Base-by-base conservation (phyloP, 2,113 vertebrate species). In the Polypterus senegalus region DNA sequence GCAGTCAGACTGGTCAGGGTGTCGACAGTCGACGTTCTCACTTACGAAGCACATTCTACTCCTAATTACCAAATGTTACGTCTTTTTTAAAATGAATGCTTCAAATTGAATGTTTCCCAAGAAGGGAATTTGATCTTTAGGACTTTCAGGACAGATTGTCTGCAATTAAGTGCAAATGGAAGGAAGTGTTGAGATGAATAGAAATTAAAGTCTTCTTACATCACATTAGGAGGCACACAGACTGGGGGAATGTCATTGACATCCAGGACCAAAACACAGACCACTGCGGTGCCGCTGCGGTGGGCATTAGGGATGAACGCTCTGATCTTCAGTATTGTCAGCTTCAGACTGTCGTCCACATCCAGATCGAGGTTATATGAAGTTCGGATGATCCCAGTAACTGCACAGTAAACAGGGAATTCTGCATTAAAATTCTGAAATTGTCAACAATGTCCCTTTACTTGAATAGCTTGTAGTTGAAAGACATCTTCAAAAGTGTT, bases 291-390 rank as follows among this genome's bases (percentile, higher is more conserved):
- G 46, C 59, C 66, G 2, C 46, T 58, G 60, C 66, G 56, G 7
- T 52, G 62, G 48, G 57, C 51, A 9, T 59, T 54, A 53, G 57
- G 4, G 45, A 62, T 68, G 63, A 48, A 65, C 2, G 63, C 63
- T 48, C 61, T 43, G 6, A 69, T 60, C 57, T 59, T 54, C 58
- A 69, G 62, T 11, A 69, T 46, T 9, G 52, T 65, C 3, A 57
- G 54, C n/a, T 54, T 51, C 57, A 65, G 61, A 9, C 57, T 44
- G n/a, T 11, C 56, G 51, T 69, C 61, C 2, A 53, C 49, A 53
- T 69, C 63, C 43, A 69, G 63, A 54, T 69, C 67, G 48, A 69
- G 57, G 45, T 63, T 60, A 43, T 59, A 69, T n/a, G 57, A 48
- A 3, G 67, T 65, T 46, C 51, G 59, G 63, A 69, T 69, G 47